Percentiles rank a stretch among this genome's conserved stretches.
These are phyloP conservation scores for Equus przewalskii DNA, from an alignment of 2,113 vertebrate species.

Conservation along the genomic window DNA sequence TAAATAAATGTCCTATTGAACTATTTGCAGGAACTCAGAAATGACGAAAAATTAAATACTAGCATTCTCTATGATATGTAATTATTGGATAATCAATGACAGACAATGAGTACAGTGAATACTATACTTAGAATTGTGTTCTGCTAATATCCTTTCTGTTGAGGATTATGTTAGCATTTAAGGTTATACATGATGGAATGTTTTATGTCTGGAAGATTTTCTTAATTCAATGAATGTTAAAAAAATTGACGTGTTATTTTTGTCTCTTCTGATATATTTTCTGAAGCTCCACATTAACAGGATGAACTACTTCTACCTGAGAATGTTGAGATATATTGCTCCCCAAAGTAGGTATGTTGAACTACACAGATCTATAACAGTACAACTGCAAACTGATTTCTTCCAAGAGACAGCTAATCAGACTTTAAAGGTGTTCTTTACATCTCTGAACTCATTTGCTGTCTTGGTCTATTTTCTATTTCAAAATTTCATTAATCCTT, in stretches of 20 bases:
- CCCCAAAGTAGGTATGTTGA: background rate
- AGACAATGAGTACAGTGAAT: background rate
- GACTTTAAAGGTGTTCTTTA: background rate
- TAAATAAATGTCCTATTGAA: background rate
- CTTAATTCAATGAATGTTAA: background rate
- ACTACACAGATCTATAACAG: background rate
- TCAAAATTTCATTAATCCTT: background rate
- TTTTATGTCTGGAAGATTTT: background rate
- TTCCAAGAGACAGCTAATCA: background rate
- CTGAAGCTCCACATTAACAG: background rate
- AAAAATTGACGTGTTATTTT: background rate
- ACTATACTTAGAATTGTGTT: background rate
- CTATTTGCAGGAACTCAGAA: background rate
- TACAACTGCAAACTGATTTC: background rate
- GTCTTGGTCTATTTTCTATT: background rate
- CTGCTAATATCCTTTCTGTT: background rate
- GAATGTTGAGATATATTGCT: background rate
- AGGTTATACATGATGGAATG: background rate
- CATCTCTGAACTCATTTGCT: background rate
- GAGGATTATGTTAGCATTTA: background rate
- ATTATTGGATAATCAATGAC: background rate
- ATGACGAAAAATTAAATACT: background rate
- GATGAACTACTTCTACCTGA: background rate
- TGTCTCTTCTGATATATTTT: background rate
- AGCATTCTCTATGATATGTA: background rate